Base-by-base conservation (phyloP, 1,140 invertebrate species). In the Neodiprion pinetum region DNA sequence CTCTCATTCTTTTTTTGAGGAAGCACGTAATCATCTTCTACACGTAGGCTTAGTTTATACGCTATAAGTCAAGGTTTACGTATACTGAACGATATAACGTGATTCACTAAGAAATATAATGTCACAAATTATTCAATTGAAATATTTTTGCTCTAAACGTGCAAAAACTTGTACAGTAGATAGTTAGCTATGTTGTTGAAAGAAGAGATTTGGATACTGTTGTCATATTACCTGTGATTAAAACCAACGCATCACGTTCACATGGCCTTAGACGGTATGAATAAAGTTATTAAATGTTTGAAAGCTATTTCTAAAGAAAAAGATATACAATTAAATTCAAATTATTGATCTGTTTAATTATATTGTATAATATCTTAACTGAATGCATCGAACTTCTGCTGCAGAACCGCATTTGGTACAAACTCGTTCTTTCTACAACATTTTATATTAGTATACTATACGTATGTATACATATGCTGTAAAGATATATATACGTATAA, bases 361-460 rank as follows among this genome's bases (percentile, higher is more conserved):
- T 40, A 17, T 61, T 61, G 53, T 61, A 61, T 61, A 5, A 61
- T 61, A 61, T 61, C 5, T 61, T 61, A 61, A 5, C 7, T 17
- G 4, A 61, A 61, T 61, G 53, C 53, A 61, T 61, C 53, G 53
- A 61, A 61, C 9, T 12, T 14, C 53, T 17, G n/a, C 53, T 11
- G 53, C 53, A 5, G 53, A 61, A 14, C 3, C 11, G 53, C 53
- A 14, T 61, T 61, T 61, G 0, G 53, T 61, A 61, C 53, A 61
- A 61, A 71, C 70, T 49, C 70, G 21, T 71, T 71, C 70, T 71
- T 71, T 71, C 48, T 40, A 50, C 70, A 71, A 47, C 70, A 47
- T 69, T 14, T 14, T 61, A 12, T 14, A 14, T 47, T 71, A 40
- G 2, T 40, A 12, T 49, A 11, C 48, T 49, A 49, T 71, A 70